Conservation (phyloP, 2,113 vertebrate genomes). For the Larimichthys crocea region DNA sequence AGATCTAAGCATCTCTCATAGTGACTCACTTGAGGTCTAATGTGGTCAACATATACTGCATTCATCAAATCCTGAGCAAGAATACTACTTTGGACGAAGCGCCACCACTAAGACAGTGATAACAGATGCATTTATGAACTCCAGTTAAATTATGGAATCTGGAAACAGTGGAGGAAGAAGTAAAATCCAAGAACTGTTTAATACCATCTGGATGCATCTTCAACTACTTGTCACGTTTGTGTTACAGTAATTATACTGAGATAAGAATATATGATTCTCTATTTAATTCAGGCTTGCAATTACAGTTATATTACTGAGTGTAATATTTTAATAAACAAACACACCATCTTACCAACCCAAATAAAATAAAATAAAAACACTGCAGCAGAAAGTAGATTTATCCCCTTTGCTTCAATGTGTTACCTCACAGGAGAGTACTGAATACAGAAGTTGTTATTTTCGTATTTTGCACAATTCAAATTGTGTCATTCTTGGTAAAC, state of each 20-base stretch:
- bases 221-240: slow-evolving; percentile 13
- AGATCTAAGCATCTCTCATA: slow-evolving; percentile 33
- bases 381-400: background rate
- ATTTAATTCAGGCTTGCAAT: slow-evolving; percentile 6
- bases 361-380: background rate
- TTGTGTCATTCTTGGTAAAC: background rate
- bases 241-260: slow-evolving; percentile 5
- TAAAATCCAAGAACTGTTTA: slow-evolving; percentile 4
- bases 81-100: slow-evolving; percentile 23
- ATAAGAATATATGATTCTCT: background rate
- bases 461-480: background rate
- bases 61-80: slow-evolving; percentile 61
- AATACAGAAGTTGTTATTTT: background rate
- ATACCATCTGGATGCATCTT: slow-evolving; percentile 25
- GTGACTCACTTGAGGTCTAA: slow-evolving; percentile 56
- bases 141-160: background rate
- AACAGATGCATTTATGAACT: slow-evolving; percentile 3
- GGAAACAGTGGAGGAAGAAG: slow-evolving; percentile 5
- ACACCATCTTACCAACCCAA: no score
- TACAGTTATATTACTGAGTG: background rate
- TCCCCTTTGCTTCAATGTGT: background rate
- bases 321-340: background rate
- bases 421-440: background rate
- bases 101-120: background rate
- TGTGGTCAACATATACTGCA: slow-evolving; percentile 61